A percentile compares a stretch with the other conserved stretches of the same genome.
Evolutionary conservation across 2,888 invertebrate genomes (phyloP).

Genomic region (Sylvicola fuscatus): DNA sequence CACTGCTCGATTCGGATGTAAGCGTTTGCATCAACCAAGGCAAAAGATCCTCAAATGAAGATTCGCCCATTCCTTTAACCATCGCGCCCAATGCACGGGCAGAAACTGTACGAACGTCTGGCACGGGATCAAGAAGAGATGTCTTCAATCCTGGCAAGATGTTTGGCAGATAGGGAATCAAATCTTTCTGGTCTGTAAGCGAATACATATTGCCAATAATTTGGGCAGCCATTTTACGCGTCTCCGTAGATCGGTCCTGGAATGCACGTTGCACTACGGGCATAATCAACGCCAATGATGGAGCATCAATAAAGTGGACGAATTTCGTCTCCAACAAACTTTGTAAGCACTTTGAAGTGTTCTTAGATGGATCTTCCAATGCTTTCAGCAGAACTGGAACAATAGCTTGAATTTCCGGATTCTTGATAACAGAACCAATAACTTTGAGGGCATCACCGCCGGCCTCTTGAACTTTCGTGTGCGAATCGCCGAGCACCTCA

Average conservation of each 20-base stretch:
- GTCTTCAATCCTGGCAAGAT: conserved; percentile 94
- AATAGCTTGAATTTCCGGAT: conserved; percentile 94
- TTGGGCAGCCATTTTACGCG: conserved; percentile 97
- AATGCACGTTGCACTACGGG: conserved; percentile 97
- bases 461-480: conserved; percentile 91
- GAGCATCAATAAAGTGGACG: conserved; percentile 98
- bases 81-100: conserved; percentile 93
- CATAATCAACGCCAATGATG: conserved; percentile 96
- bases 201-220: conserved; percentile 99
- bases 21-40: conserved; percentile 98
- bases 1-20: conserved; percentile 85
- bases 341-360: conserved; percentile 83
- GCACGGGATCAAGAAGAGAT: conserved; percentile 91
- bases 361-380: conserved; percentile 88
- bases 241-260: conserved; percentile 93
- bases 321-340: conserved; percentile 89
- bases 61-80: conserved; percentile 83
- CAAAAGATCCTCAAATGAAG: conserved; percentile 84
- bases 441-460: conserved; percentile 88
- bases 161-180: conserved; percentile 86
- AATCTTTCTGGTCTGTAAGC: conserved; percentile 94
- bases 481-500: conserved; percentile 92
- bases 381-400: conserved; percentile 75
- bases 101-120: conserved; percentile 90
- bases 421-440: conserved; percentile 93